phyloP scores from a whole-genome alignment of 2,113 vertebrate species.

The Psettodes erumei region DNA sequence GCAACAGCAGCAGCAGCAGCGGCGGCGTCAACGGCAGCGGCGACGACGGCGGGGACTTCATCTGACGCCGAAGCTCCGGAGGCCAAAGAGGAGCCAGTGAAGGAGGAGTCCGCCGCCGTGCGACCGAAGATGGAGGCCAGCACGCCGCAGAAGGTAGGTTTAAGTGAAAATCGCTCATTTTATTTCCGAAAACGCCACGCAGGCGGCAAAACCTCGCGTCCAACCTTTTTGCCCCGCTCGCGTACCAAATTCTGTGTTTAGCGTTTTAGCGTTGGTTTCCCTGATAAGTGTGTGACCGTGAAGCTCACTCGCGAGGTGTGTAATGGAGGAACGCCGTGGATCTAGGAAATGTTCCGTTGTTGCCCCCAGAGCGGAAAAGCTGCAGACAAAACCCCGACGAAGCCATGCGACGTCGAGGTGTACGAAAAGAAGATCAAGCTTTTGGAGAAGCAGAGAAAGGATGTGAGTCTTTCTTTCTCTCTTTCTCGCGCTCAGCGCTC shows the following conservation, averaged over 20 bases:
- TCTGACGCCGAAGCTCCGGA: conserved; percentile 75
- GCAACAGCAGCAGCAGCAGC: conserved; percentile 61
- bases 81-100: conserved; percentile 76
- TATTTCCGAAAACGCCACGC: too few species aligned
- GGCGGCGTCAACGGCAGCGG: conserved; percentile 11
- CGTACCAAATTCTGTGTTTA: not conserved
- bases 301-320: not conserved
- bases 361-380: conserved; percentile 79
- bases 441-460: conserved; percentile 96
- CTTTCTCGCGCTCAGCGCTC: conserved; percentile 22
- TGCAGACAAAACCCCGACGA: conserved; percentile 80
- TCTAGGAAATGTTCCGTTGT: conserved; percentile 45
- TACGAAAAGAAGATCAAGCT: conserved; percentile 96
- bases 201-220: not conserved
- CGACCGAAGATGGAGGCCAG: conserved; percentile 80
- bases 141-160: conserved; percentile 87
- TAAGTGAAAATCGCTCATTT: not conserved
- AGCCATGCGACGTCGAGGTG: conserved; percentile 80
- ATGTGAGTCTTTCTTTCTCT: conserved; percentile 85
- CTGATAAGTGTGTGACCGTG: not conserved
- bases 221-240: not conserved
- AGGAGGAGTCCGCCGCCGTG: conserved; percentile 69
- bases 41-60: conserved; percentile 55
- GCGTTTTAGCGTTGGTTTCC: conserved; percentile 1
- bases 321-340: conserved; percentile 36